Evolutionary conservation across 2,888 invertebrate genomes (phyloP), one percentile per base, ranked within the genome.

Genomic region (Neoaliturus tenellus): DNA sequence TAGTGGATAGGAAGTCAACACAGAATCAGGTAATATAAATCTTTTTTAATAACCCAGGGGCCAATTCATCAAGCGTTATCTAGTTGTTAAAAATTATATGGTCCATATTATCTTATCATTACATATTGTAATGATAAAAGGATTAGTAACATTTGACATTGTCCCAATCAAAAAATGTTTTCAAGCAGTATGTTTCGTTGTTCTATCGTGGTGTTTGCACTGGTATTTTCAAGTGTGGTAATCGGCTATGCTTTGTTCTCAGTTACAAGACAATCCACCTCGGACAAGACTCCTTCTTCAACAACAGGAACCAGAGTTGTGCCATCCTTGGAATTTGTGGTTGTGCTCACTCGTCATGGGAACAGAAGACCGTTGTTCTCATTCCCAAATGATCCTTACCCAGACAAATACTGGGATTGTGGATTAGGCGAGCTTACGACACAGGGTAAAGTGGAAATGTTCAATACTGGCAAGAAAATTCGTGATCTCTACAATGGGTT

Each of bases 401-500:
- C 67, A 8, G 33, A 33, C 25, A 67, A 31, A 17, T 20, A 67
- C 67, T 67, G 67, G 67, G 8, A 6, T 14, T 67, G 33, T 67
- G 67, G n/a, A 17, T n/a, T 33, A 3, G 67, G 31, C 5, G 67
- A 67, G 33, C 1, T 67, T 17, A 67, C 67, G 17, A 67, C 1
- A n/a, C 20, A 39, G 23, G 41, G 71, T 71, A 31, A 41, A 20
- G 23, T 20, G 6, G 39, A 71, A 71, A 35, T 39, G 71, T 39
- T 41, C 71, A 39, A 71, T 23, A 23, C 20, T 3, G 71, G 35
- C 1, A 35, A 71, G 35, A 71, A 39, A 41, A 39, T 71, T 20
- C n/a, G 71, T 1, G 39, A 20, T 39, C 41, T 71, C 39, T 71
- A 71, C 71, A 41, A 39, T 23, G 71, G 71, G 20, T 71, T 71